Conservation (phyloP, 2,888 invertebrate genomes). For the Orchestes rusci region DNA sequence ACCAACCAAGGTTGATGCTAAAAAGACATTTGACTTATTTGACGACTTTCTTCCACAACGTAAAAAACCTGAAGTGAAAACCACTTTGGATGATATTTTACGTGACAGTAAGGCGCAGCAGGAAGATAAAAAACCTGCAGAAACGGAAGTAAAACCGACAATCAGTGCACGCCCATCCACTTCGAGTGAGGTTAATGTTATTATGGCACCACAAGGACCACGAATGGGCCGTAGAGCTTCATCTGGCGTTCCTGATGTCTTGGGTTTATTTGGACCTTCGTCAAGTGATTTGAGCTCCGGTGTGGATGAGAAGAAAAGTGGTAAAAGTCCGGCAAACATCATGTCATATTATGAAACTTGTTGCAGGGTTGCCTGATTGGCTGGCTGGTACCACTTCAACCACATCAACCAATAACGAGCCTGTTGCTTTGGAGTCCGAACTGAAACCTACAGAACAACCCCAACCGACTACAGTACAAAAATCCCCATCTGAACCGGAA, state of each 20-base stretch:
- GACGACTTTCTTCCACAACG: slow-evolving; percentile 36
- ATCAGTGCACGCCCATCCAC: not conserved
- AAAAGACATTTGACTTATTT: slow-evolving; percentile 29
- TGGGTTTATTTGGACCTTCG: slow-evolving; percentile 43
- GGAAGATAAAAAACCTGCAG: slow-evolving; percentile 7
- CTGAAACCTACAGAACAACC: too few species aligned
- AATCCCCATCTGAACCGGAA: not conserved
- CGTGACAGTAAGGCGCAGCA: slow-evolving; percentile 33
- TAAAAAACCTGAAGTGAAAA: slow-evolving; percentile 31
- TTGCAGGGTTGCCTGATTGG: slow-evolving; percentile 38
- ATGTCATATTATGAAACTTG: too few species aligned
- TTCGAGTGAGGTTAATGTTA: slow-evolving; percentile 3
- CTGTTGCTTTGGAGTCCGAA: too few species aligned
- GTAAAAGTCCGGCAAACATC: slow-evolving; percentile 9
- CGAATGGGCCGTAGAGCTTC: slow-evolving; percentile 34
- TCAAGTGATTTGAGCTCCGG: slow-evolving; percentile 27
- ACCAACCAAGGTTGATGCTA: slow-evolving; percentile 12
- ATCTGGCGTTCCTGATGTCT: slow-evolving; percentile 47
- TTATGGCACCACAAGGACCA: slow-evolving; percentile 28
- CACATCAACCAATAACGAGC: slow-evolving; percentile 9
- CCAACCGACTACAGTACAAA: not conserved
- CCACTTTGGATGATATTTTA: slow-evolving; percentile 37
- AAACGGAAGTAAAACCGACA: too few species aligned
- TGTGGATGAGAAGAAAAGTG: slow-evolving; percentile 18
- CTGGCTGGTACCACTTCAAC: slow-evolving; percentile 30